A percentile compares a stretch with the other conserved stretches of the same genome.
Conservation (phyloP, 2,797 vertebrate species). For the Salmo trutta region DNA sequence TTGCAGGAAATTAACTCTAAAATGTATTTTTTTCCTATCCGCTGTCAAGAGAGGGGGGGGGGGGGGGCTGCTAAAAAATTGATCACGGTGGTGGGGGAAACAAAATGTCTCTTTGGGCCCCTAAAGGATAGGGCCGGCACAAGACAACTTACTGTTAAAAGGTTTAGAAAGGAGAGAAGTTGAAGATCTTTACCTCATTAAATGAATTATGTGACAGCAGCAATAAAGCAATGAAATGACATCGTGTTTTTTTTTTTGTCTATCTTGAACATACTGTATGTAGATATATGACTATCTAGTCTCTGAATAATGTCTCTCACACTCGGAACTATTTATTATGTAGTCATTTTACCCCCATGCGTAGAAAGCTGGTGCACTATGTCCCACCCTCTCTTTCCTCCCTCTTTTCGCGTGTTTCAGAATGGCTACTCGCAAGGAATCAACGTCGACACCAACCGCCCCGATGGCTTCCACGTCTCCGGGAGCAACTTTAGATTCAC, state of each 20-base stretch:
- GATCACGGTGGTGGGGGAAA: no score
- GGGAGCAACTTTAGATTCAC: conserved; percentile 64
- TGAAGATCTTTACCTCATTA: neutral
- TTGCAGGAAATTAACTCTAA: no score
- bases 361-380: neutral
- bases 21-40: no score
- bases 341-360: conserved; percentile 50
- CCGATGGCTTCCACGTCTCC: conserved; percentile 51
- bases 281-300: no score
- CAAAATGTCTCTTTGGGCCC: neutral
- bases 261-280: no score
- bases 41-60: no score
- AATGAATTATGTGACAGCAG: neutral
- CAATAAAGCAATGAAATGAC: neutral
- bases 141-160: no score
- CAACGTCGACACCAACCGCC: conserved; percentile 13
- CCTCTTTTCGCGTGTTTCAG: conserved; percentile 58
- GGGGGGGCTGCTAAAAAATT: no score
- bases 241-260: neutral
- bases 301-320: neutral
- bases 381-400: conserved; percentile 36
- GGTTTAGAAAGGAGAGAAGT: neutral
- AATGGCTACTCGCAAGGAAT: conserved; percentile 65
- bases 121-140: no score
- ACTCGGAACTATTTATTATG: neutral